Percentiles rank a stretch among this genome's conserved stretches.
phyloP scores from a whole-genome alignment of 2,113 vertebrate genomes.

The Marcusenius ussheri region DNA sequence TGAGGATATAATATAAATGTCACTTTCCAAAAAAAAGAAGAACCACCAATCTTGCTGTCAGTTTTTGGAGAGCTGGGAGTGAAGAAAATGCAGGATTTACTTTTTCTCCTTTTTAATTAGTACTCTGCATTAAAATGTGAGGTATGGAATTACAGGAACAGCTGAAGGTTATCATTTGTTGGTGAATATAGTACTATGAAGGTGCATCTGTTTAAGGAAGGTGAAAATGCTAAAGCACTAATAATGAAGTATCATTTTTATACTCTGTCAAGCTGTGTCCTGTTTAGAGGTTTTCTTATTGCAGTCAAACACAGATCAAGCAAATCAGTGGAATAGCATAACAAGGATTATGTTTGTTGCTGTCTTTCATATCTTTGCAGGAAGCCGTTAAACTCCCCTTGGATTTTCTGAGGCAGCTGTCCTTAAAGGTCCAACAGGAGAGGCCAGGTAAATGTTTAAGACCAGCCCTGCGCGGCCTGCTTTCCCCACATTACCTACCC shows the following conservation, averaged over 20 bases:
- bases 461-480: neutral
- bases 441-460: conserved; percentile 72
- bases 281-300: neutral
- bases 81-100: neutral
- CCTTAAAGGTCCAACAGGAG: conserved; percentile 85
- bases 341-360: neutral
- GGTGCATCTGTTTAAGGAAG: neutral
- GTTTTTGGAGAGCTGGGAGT: neutral
- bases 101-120: neutral
- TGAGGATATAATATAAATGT: neutral
- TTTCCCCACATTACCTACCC: neutral
- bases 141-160: neutral
- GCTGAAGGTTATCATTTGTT: neutral
- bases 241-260: neutral
- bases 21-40: neutral
- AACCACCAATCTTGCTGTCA: neutral
- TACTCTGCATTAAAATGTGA: neutral
- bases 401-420: conserved; percentile 88
- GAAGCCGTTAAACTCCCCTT: conserved; percentile 89
- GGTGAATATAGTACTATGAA: neutral
- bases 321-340: neutral
- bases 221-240: neutral
- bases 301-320: neutral
- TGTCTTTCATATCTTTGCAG: conserved; percentile 52
- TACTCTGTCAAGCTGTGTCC: neutral